Evolutionary conservation across 2,113 vertebrate genomes (phyloP).

Genomic region (Apteryx owenii): DNA sequence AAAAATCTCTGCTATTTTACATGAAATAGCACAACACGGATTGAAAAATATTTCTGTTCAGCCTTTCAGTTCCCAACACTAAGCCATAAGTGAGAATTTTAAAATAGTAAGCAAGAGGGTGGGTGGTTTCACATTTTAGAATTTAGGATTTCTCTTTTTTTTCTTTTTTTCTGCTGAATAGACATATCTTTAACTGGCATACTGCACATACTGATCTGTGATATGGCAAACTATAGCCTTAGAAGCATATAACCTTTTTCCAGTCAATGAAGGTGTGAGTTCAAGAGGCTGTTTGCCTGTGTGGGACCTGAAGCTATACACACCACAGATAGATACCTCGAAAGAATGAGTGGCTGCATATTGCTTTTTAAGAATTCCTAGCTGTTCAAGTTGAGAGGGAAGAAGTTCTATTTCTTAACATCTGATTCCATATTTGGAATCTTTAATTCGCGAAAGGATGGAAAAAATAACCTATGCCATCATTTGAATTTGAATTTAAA

Average conservation of each 20-base stretch:
- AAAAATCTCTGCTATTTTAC: background rate
- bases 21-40: background rate
- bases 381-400: background rate
- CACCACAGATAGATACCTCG: background rate
- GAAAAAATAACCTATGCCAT: background rate
- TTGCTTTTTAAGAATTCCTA: background rate
- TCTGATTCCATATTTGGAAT: background rate
- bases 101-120: background rate
- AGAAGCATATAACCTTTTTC: background rate
- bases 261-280: background rate
- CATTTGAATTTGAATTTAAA: constrained; percentile 7
- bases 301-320: background rate
- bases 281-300: background rate
- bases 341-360: background rate
- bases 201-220: background rate
- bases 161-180: background rate
- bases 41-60: constrained; percentile 1
- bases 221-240: background rate
- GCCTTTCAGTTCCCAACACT: constrained; percentile 2
- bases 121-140: background rate
- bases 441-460: background rate
- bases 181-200: background rate
- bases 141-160: background rate
- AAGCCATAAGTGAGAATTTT: background rate
- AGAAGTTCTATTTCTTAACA: background rate